These are phyloP conservation scores for Hyposoter dolosus DNA, from an alignment of 2,888 invertebrate genomes.

Conservation along the genomic window DNA sequence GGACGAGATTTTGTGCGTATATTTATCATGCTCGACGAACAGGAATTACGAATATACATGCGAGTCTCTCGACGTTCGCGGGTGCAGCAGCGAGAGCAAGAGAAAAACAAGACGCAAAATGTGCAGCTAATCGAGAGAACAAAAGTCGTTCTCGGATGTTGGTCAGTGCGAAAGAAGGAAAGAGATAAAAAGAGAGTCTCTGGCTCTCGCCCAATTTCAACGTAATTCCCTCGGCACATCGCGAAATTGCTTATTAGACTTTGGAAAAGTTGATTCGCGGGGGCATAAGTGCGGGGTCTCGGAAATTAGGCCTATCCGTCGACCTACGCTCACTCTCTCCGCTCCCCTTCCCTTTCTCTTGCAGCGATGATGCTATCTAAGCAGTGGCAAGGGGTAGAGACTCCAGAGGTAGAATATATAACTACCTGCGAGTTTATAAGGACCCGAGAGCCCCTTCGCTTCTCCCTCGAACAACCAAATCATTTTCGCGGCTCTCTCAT, in stretches of 20 bases:
- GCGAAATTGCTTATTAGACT: slow-evolving; percentile 84
- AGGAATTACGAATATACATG: not conserved
- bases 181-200: slow-evolving; percentile 48
- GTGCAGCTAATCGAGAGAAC: slow-evolving; percentile 55
- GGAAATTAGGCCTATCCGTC: slow-evolving; percentile 83
- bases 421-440: slow-evolving; percentile 70
- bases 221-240: slow-evolving; percentile 81
- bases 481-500: slow-evolving; percentile 66
- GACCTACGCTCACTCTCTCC: slow-evolving; percentile 73
- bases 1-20: not conserved
- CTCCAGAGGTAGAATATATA: slow-evolving; percentile 58
- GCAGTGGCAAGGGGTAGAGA: slow-evolving; percentile 55
- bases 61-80: too few species aligned
- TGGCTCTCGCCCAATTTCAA: slow-evolving; percentile 77
- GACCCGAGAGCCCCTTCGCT: slow-evolving; percentile 53
- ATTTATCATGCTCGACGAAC: not conserved
- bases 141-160: slow-evolving; percentile 46
- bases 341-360: slow-evolving; percentile 9
- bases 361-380: slow-evolving; percentile 60
- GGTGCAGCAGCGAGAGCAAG: slow-evolving; percentile 20
- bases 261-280: slow-evolving; percentile 83
- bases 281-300: slow-evolving; percentile 81
- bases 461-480: slow-evolving; percentile 56
- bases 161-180: slow-evolving; percentile 29
- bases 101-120: slow-evolving; percentile 57